phyloP scores from a whole-genome alignment of 2,797 vertebrate genomes.

The Ctenochaetus hawaiiensis region DNA sequence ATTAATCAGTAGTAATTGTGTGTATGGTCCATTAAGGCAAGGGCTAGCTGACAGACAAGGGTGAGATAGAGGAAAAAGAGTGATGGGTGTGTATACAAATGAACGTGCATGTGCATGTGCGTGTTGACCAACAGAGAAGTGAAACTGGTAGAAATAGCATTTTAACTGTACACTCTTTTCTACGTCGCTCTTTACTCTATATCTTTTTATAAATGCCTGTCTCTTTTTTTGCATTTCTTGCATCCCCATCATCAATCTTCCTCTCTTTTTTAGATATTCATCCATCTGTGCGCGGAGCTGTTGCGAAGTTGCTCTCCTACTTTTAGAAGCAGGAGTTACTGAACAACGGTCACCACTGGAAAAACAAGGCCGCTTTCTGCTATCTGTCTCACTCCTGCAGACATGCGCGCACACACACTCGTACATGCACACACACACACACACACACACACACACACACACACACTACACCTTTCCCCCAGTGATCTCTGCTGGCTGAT shows the following conservation, averaged over 20 bases:
- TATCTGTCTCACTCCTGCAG: constrained; percentile 46
- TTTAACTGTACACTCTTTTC: constrained; percentile 65
- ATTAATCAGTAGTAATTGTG: constrained; percentile 83
- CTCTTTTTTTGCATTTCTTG: constrained; percentile 55
- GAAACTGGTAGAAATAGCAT: constrained; percentile 77
- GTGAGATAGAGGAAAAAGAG: constrained; percentile 23
- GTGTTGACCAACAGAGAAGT: constrained; percentile 75
- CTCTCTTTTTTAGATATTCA: constrained; percentile 61
- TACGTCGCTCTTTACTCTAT: constrained; percentile 9
- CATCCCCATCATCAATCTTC: constrained; percentile 60
- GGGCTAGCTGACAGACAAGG: constrained; percentile 63
- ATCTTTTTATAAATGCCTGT: constrained; percentile 74
- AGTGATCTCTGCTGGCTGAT: constrained; percentile 79
- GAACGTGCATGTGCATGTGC: constrained; percentile 2
- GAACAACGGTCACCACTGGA: constrained; percentile 73
- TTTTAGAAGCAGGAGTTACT: constrained; percentile 75
- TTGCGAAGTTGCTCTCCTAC: constrained; percentile 71
- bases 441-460: constrained; percentile 33
- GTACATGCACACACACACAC: constrained; percentile 25
- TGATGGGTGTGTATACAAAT: constrained; percentile 6
- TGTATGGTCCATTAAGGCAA: constrained; percentile 77
- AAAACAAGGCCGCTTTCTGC: constrained; percentile 59
- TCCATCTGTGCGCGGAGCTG: constrained; percentile 71
- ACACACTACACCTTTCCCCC: constrained; percentile 65
- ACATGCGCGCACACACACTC: constrained; percentile 19